Conservation (phyloP, 2,113 vertebrate species). For the Misgurnus mizolepis region DNA sequence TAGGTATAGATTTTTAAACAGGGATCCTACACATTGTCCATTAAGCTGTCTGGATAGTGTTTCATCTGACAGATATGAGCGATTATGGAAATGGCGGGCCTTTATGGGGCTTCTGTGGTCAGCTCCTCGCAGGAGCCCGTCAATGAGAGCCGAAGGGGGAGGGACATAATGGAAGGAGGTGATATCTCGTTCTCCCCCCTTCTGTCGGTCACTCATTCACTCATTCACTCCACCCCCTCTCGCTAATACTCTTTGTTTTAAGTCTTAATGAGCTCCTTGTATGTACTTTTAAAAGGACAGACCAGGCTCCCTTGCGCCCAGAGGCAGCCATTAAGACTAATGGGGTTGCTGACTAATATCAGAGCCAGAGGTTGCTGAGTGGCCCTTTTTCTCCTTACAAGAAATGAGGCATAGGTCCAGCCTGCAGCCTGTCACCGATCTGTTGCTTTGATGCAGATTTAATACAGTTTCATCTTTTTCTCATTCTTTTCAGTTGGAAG, state of each 20-base stretch:
- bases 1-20: constrained; percentile 77
- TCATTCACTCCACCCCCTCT: constrained; percentile 53
- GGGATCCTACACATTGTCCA: constrained; percentile 72
- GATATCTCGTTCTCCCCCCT: constrained; percentile 52
- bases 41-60: constrained; percentile 74
- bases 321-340: constrained; percentile 72
- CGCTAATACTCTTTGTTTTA: constrained; percentile 76
- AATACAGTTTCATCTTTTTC: not conserved
- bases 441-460: not conserved
- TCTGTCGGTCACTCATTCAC: constrained; percentile 39
- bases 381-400: constrained; percentile 56
- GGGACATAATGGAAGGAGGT: constrained; percentile 48
- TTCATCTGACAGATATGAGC: constrained; percentile 76
- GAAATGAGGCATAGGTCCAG: not conserved
- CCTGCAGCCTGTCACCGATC: not conserved
- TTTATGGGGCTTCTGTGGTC: constrained; percentile 68
- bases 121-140: constrained; percentile 52
- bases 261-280: constrained; percentile 77
- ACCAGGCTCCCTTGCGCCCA: constrained; percentile 64
- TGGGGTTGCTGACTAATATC: constrained; percentile 75
- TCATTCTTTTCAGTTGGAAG: not conserved
- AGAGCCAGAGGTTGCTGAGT: constrained; percentile 57
- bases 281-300: constrained; percentile 73
- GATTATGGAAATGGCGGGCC: constrained; percentile 62
- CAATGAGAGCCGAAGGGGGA: constrained; percentile 28